phyloP scores from a whole-genome alignment of 2,888 invertebrate genomes.

The Thera britannica region DNA sequence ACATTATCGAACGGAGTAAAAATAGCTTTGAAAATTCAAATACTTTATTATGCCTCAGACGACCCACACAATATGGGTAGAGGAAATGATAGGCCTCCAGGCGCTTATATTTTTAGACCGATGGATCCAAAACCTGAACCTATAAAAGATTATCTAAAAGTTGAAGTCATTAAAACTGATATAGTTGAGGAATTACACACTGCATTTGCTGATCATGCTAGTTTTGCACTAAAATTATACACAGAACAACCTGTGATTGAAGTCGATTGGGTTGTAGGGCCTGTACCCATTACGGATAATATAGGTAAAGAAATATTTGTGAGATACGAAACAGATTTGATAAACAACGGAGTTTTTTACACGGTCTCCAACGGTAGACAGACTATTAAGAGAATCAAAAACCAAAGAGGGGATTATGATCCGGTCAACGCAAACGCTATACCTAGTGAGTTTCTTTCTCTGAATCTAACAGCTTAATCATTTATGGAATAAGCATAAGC shows the following conservation, averaged over 20 bases:
- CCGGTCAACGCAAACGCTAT: conserved; percentile 48
- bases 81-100: conserved; percentile 87
- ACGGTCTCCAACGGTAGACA: conserved; percentile 98
- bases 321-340: conserved; percentile 87
- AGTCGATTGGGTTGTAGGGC: conserved; percentile 92
- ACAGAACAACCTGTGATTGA: conserved; percentile 86
- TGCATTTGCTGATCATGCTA: conserved; percentile 86
- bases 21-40: conserved; percentile 71
- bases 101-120: conserved; percentile 93
- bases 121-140: conserved; percentile 50
- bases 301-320: conserved; percentile 91
- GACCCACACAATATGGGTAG: conserved; percentile 85
- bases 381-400: conserved; percentile 88
- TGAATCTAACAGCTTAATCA: no score
- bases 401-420: conserved; percentile 65
- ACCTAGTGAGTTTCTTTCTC: conserved; percentile 50
- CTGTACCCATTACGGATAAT: conserved; percentile 86
- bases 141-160: conserved; percentile 43
- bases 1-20: conserved; percentile 72
- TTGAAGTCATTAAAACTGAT: conserved; percentile 74
- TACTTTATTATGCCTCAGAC: conserved; percentile 89
- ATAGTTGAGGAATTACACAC: conserved; percentile 91
- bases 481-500: no score
- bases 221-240: conserved; percentile 90
- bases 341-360: conserved; percentile 88